A percentile compares a stretch with the other conserved stretches of the same genome.
These are phyloP conservation scores for Polydesmus complanatus DNA, from an alignment of 2,888 invertebrate genomes.

Conservation along the genomic window DNA sequence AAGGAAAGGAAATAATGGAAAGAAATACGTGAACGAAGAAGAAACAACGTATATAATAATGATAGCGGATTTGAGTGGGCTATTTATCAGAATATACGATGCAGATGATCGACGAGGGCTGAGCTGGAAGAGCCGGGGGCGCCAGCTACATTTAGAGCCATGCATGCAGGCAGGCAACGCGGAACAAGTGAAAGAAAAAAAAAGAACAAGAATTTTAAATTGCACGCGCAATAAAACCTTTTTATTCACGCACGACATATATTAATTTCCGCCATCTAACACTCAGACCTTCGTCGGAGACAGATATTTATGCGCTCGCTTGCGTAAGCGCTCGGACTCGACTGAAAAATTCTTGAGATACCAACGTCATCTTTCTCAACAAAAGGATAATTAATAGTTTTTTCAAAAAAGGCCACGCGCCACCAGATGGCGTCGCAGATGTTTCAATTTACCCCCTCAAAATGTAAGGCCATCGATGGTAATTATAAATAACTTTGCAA, in stretches of 20 bases:
- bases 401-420: not conserved
- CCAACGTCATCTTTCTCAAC: not conserved
- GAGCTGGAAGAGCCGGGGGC: no score
- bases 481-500: not conserved
- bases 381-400: not conserved
- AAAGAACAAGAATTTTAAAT: not conserved
- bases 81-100: no score
- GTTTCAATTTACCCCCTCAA: not conserved
- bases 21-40: no score
- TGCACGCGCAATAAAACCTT: not conserved
- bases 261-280: not conserved
- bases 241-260: not conserved
- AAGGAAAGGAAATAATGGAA: no score
- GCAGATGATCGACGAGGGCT: no score
- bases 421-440: not conserved
- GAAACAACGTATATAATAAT: no score
- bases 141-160: no score
- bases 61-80: no score
- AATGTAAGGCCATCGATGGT: not conserved
- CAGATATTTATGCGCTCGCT: no score
- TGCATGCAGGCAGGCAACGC: no score
- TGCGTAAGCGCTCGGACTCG: not conserved
- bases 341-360: not conserved
- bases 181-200: not conserved
- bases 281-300: not conserved